Evolutionary conservation across 2,113 vertebrate genomes (phyloP).

Genomic region (Anhinga rufa): DNA sequence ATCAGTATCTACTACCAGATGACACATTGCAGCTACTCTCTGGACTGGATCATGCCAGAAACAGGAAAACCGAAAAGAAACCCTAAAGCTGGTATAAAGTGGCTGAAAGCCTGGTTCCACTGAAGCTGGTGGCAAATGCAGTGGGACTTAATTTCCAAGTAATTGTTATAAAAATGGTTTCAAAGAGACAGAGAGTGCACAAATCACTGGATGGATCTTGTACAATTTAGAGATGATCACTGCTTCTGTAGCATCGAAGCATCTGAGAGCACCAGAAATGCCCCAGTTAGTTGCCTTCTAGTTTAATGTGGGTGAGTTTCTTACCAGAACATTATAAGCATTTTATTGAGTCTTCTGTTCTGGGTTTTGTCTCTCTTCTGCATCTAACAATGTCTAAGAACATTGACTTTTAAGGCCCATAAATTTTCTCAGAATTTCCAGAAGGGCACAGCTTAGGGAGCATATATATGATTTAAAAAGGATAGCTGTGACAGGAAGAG

Average conservation of each 20-base stretch:
- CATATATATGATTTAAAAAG: background rate
- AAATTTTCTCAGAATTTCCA: background rate
- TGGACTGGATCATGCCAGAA: background rate
- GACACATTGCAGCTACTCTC: slow-evolving; percentile 4
- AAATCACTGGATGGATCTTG: background rate
- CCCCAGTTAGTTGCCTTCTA: background rate
- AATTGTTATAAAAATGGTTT: background rate
- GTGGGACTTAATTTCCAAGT: background rate
- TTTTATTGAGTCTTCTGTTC: background rate
- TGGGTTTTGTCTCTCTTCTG: background rate
- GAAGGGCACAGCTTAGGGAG: background rate
- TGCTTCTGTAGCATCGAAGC: background rate
- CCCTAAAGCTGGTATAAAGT: background rate
- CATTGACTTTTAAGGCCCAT: background rate
- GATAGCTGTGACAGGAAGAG: background rate
- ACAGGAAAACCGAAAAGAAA: background rate
- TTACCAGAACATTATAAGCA: background rate
- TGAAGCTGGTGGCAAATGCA: background rate
- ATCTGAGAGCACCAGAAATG: background rate
- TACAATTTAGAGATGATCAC: background rate
- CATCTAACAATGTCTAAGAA: background rate
- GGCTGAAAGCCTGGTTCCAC: background rate
- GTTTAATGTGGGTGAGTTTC: background rate
- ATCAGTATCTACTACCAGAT: background rate
- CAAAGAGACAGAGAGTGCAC: background rate